Evolutionary conservation across 1,140 invertebrate genomes (phyloP), one percentile per base, ranked within the genome.

Genomic region (Mylabris phalerata): DNA sequence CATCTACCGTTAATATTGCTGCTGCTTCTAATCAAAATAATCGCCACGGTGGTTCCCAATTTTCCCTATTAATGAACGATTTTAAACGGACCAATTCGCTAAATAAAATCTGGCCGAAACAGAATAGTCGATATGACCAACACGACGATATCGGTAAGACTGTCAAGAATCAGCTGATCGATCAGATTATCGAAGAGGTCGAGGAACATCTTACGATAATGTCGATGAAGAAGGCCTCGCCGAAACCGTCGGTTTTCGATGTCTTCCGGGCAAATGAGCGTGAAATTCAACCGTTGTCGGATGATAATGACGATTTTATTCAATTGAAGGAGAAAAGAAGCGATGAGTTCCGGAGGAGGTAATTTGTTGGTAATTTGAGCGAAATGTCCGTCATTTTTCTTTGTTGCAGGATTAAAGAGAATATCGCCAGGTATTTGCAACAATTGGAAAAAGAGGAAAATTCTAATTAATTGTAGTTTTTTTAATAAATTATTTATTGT

Each of bases 131-230:
- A 9, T 85, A 82, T 42, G 83, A 85, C 1, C 19, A 19, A 19
- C 19, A 19, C 19, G 19, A 19, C 77, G 80, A 83, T 61, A 87
- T 90, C n/a, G 81, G 85, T 0, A 4, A 5, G 32, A 32, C 19
- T 32, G 32, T 1, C 7, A 32, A 32, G 7, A 32, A 32, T 32
- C 32, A 32, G 7, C 4, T 32, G 7, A 32, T 52, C 19, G 82
- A 85, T 65, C 83, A 87, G 61, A 84, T 90, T 3, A 91, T 90
- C 25, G 88, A 90, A 70, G 89, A 91, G 70, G 50, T 90, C 0
- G 89, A 90, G 60, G 89, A 91, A 66, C 88, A 90, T 69, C 77
- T 83, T 59, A 90, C 89, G 3, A 84, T 89, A 45, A 88, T 82
- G 0, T 89, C 87, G 80, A 10, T 62, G 77, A 67, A 72, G 81